Percentiles rank a stretch among this genome's conserved stretches.
phyloP scores from a whole-genome alignment of 2,113 vertebrate genomes.

The Cryptomyrus ogoouensis region DNA sequence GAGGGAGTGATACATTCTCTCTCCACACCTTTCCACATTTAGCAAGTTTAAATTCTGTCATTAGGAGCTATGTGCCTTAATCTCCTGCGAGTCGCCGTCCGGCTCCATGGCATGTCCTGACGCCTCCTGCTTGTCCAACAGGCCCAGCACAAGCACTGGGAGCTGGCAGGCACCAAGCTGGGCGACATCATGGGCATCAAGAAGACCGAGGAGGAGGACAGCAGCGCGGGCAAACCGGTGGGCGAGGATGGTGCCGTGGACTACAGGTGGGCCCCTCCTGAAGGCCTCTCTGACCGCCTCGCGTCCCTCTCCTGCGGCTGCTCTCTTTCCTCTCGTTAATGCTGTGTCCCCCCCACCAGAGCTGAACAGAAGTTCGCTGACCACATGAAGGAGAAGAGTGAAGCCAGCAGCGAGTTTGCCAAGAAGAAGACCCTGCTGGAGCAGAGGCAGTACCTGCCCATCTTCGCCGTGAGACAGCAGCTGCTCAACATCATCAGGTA shows the following conservation, averaged over 20 bases:
- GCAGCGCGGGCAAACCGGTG: constrained; percentile 56
- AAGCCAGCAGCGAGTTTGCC: constrained; percentile 93
- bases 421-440: constrained; percentile 90
- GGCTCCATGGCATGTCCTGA: not conserved
- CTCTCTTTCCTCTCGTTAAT: not conserved
- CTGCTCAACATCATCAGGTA: constrained; percentile 94
- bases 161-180: constrained; percentile 92
- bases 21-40: not conserved
- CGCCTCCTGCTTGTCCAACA: constrained; percentile 41
- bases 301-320: not conserved
- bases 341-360: constrained; percentile 49
- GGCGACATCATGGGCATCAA: constrained; percentile 98
- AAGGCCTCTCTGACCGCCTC: not conserved
- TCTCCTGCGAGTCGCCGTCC: not conserved
- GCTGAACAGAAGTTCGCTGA: constrained; percentile 96
- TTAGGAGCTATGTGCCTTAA: not conserved
- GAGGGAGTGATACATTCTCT: not conserved
- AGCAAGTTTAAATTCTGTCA: not conserved
- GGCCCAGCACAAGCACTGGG: constrained; percentile 99
- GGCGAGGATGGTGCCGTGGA: constrained; percentile 91
- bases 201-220: constrained; percentile 75
- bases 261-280: constrained; percentile 70
- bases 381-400: constrained; percentile 90
- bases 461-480: constrained; percentile 92
- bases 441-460: constrained; percentile 93